Base-by-base conservation (phyloP, 2,888 invertebrate genomes). In the Lobophora halterata region DNA sequence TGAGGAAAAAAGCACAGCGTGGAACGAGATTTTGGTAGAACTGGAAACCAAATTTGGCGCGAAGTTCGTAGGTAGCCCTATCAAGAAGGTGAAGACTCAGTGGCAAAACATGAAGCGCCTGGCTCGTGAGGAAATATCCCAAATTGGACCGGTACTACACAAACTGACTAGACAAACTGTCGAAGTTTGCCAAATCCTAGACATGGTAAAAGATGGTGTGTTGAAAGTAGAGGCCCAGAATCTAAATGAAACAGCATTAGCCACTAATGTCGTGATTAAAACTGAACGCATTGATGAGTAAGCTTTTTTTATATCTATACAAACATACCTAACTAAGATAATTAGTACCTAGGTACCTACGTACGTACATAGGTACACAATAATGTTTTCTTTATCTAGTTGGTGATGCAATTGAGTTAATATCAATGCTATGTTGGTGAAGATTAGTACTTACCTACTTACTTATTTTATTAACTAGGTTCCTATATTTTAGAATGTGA, bases 31-130 rank as follows among this genome's bases (percentile, higher is more conserved):
- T 51, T 59, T 87, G 37, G 58, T 58, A 10, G 71, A 75, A 39
- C 57, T 88, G 32, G 61, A 68, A 1, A 36, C 51, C n/a, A 79
- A 67, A 48, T 87, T 79, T 31, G 86, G 87, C 2, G 65, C 58
- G 33, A 88, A 87, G 51, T 87, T 87, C 55, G 61, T 62, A 23
- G 72, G 64, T 6, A 83, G 74, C 46, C 79, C 82, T 8, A 78
- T 76, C 12, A 87, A 86, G 49, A 87, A 87, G 62, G 78, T 88
- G 19, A 87, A 87, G 52, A 86, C 85, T 2, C 86, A 87, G 49
- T 88, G 88, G 88, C 87, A 87, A 52, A 87, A 87, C 45, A 88
- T 88, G 86, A 88, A 86, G 57, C 72, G 85, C 7, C 79, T 85
- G 28, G 86, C 87, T 4, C 80, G 86, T 2, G 83, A 85, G 47